Evolutionary conservation across 2,113 vertebrate species (phyloP).

Genomic region (Arizona elegans): DNA sequence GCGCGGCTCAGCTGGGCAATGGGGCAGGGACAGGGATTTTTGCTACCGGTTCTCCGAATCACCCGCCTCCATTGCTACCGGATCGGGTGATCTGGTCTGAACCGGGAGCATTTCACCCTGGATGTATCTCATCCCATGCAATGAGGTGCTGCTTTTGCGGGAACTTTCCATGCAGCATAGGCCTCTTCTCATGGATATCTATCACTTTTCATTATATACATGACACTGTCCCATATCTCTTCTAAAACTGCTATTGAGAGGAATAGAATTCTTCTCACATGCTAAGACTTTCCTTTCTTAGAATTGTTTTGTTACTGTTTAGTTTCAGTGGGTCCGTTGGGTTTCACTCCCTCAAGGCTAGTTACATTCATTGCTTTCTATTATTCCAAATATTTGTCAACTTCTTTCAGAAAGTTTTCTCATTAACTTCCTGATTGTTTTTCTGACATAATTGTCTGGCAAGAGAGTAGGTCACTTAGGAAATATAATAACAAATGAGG

Average conservation of each 20-base stretch:
- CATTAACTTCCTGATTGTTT: slow-evolving; percentile 6
- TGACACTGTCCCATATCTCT: not conserved
- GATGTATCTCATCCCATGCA: not conserved
- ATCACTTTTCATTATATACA: not conserved
- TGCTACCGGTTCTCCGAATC: too few relatives aligned
- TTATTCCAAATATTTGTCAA: not conserved
- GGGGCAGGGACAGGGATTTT: too few relatives aligned
- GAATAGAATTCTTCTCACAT: not conserved
- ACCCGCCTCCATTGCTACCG: too few relatives aligned
- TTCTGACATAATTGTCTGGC: not conserved
- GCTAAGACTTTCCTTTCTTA: not conserved
- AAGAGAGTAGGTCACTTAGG: not conserved
- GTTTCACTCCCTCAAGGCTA: not conserved
- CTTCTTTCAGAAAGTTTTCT: slow-evolving; percentile 12
- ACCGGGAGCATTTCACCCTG: too few relatives aligned
- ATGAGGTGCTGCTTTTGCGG: not conserved
- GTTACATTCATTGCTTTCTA: not conserved
- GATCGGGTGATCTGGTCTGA: too few relatives aligned
- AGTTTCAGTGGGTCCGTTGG: not conserved
- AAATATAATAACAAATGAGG: not conserved
- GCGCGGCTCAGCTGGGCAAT: too few relatives aligned
- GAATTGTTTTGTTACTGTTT: not conserved
- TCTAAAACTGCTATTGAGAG: not conserved
- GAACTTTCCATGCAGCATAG: not conserved
- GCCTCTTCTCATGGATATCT: not conserved